phyloP scores from a whole-genome alignment of 2,797 vertebrate genomes.

The Periparus ater region DNA sequence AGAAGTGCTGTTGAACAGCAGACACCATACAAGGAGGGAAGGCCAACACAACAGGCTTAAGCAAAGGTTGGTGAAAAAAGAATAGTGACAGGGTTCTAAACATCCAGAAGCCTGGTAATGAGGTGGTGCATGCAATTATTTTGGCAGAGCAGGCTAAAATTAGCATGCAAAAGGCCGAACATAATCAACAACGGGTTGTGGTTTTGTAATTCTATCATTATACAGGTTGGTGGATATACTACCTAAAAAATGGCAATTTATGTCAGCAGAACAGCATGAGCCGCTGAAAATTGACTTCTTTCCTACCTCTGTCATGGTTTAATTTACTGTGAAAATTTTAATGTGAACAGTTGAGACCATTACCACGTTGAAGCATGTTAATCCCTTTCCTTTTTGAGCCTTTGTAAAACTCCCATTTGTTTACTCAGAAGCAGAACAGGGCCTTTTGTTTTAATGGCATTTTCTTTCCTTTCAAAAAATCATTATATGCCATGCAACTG shows the following conservation, averaged over 20 bases:
- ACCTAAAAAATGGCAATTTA: constrained; percentile 47
- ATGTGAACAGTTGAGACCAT: constrained; percentile 55
- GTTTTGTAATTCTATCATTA: constrained; percentile 51
- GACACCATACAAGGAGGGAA: not conserved
- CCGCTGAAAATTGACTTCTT: constrained; percentile 57
- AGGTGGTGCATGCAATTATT: constrained; percentile 28
- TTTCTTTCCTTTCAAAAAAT: constrained; percentile 14
- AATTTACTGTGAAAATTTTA: constrained; percentile 67
- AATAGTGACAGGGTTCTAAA: not conserved
- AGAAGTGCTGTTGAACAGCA: not conserved
- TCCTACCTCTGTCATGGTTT: constrained; percentile 55
- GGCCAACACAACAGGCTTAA: not conserved
- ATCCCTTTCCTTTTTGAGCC: constrained; percentile 45
- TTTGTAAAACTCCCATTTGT: constrained; percentile 38
- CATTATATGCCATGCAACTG: not conserved
- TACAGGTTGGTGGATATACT: constrained; percentile 17
- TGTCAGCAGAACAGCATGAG: constrained; percentile 32
- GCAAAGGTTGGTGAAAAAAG: constrained; percentile 1
- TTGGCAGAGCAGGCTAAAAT: constrained; percentile 46
- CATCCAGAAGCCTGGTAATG: constrained; percentile 26
- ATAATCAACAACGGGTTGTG: constrained; percentile 33
- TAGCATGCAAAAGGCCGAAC: constrained; percentile 30
- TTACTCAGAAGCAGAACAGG: constrained; percentile 45
- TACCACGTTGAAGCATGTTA: constrained; percentile 38
- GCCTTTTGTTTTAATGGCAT: constrained; percentile 33